Conservation (phyloP, 2,888 invertebrate genomes). For the Lasioglossum calceatum region DNA sequence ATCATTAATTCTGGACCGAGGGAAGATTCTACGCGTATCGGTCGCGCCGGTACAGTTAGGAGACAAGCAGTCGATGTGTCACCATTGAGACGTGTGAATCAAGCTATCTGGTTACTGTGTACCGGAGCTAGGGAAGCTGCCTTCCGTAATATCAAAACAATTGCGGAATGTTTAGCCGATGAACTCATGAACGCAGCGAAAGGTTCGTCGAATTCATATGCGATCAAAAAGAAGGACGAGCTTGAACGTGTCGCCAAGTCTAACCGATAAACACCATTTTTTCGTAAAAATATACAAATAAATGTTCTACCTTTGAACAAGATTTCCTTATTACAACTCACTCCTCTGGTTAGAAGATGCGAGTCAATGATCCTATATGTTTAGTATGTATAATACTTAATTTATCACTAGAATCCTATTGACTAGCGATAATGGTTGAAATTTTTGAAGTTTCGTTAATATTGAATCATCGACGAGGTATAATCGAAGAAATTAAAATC, state of each 20-base stretch:
- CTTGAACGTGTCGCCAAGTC: slow-evolving; percentile 99
- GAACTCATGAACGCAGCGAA: slow-evolving; percentile 99
- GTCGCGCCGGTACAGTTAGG: slow-evolving; percentile 99
- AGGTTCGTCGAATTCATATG: slow-evolving; percentile 99
- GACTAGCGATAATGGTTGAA: background rate
- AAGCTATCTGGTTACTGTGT: slow-evolving; percentile 99
- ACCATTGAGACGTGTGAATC: slow-evolving; percentile 98
- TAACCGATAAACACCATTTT: slow-evolving; percentile 94
- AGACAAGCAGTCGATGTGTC: slow-evolving; percentile 99
- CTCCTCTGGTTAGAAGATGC: background rate
- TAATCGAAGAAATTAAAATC: background rate
- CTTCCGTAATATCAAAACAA: slow-evolving; percentile 99
- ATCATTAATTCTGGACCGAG: slow-evolving; percentile 99
- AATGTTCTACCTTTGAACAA: slow-evolving; percentile 68
- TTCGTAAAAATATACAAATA: slow-evolving; percentile 61
- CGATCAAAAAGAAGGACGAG: slow-evolving; percentile 99
- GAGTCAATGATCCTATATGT: background rate
- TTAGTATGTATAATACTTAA: background rate
- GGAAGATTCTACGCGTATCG: slow-evolving; percentile 99
- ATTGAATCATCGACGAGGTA: no score
- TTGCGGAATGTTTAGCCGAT: slow-evolving; percentile 99
- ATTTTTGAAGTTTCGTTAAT: background rate
- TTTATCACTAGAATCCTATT: background rate
- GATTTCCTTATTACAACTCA: background rate
- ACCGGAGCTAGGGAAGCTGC: slow-evolving; percentile 99